These are phyloP conservation scores for Acanthopleura granulata DNA, from an alignment of 2,888 invertebrate species.

Conservation along the genomic window DNA sequence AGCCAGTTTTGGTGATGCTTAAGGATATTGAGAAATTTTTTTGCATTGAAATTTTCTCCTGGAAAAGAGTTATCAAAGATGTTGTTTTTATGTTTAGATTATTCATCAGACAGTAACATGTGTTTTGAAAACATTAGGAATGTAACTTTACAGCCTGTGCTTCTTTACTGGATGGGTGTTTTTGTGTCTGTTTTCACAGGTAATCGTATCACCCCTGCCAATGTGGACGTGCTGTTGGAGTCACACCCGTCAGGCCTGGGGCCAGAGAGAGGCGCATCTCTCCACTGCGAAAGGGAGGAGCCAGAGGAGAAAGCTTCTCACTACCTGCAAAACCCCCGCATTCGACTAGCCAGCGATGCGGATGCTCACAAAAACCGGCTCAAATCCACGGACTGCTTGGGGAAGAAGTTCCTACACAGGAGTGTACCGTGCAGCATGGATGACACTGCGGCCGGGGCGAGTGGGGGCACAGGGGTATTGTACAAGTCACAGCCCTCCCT, in stretches of 20 bases:
- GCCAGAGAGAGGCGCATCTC: not conserved
- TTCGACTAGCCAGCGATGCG: conserved; percentile 10
- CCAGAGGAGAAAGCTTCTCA: not conserved
- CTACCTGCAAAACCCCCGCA: not conserved
- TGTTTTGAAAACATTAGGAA: too few species aligned
- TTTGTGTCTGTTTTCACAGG: not conserved
- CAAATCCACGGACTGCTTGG: not conserved
- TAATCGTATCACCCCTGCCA: conserved; percentile 12
- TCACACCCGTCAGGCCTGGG: not conserved
- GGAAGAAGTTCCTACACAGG: not conserved
- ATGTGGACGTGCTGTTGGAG: not conserved
- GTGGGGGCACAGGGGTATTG: not conserved
- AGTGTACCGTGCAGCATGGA: not conserved
- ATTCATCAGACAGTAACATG: too few species aligned
- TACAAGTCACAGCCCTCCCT: conserved; percentile 39
- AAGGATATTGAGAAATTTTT: too few species aligned
- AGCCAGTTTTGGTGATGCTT: too few species aligned
- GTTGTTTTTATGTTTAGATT: too few species aligned
- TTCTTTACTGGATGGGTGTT: too few species aligned
- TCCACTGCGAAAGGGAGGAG: not conserved
- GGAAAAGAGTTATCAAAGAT: too few species aligned
- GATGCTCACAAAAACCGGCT: conserved; percentile 25
- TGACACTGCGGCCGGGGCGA: not conserved
- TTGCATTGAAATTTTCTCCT: too few species aligned
- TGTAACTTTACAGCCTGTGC: too few species aligned